These are phyloP conservation scores for Myiotriccus ornatus DNA, from an alignment of 2,797 vertebrate genomes.

Conservation along the genomic window DNA sequence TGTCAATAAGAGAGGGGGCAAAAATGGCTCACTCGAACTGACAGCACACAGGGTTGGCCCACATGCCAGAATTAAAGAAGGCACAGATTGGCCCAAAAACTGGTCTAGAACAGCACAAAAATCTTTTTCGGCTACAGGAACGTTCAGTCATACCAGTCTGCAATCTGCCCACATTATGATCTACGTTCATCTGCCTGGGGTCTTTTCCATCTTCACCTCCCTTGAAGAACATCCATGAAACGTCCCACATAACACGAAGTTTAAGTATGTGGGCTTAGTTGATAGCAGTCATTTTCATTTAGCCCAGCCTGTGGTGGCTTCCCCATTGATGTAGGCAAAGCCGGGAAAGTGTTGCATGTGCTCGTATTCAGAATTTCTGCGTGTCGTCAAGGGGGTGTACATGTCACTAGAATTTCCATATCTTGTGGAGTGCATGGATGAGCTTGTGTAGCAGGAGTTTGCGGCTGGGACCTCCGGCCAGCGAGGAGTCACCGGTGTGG, in stretches of 20 bases:
- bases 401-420: conserved; percentile 90
- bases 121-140: conserved; percentile 57
- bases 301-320: conserved; percentile 96
- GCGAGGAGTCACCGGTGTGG: conserved; percentile 89
- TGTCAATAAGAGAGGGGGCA: conserved; percentile 36
- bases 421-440: conserved; percentile 92
- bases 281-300: conserved; percentile 79
- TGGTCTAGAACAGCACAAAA: conserved; percentile 66
- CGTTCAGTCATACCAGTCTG: conserved; percentile 31
- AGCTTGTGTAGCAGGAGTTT: conserved; percentile 92
- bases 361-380: conserved; percentile 97
- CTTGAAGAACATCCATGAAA: conserved; percentile 29
- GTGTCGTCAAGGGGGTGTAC: conserved; percentile 89
- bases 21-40: conserved; percentile 50
- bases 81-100: conserved; percentile 78
- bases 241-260: conserved; percentile 29
- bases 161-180: conserved; percentile 54
- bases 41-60: conserved; percentile 24
- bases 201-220: conserved; percentile 59
- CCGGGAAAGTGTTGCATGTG: conserved; percentile 99
- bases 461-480: conserved; percentile 93
- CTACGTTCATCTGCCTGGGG: conserved; percentile 43
- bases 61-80: conserved; percentile 72
- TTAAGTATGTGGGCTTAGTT: conserved; percentile 61
- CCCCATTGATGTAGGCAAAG: conserved; percentile 98